phyloP scores from a whole-genome alignment of 2,113 vertebrate genomes.

The Irena cyanogastra region DNA sequence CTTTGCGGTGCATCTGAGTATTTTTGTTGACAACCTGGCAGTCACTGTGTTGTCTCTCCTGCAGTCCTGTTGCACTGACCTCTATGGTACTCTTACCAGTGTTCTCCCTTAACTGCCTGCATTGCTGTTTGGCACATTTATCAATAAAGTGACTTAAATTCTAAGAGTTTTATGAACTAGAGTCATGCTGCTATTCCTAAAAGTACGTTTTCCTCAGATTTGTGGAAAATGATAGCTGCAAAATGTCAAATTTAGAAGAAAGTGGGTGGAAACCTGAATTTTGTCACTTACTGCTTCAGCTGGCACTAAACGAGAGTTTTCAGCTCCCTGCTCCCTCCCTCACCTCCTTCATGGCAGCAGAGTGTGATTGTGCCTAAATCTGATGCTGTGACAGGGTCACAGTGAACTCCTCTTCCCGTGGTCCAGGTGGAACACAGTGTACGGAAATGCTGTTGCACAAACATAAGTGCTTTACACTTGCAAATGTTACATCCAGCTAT shows the following conservation, averaged over 20 bases:
- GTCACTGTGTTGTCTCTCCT: neutral
- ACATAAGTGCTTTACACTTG: neutral
- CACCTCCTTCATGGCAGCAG: slow-evolving; percentile 20
- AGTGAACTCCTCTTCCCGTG: neutral
- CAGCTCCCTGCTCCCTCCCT: slow-evolving; percentile 14
- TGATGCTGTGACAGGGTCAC: neutral
- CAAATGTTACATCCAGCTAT: neutral
- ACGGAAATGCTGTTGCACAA: slow-evolving; percentile 38
- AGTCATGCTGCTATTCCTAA: neutral
- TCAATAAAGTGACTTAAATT: neutral
- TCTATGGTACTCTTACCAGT: accelerated
- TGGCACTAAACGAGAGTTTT: neutral
- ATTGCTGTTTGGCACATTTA: neutral
- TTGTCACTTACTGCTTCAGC: slow-evolving; percentile 43
- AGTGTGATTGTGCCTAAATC: slow-evolving; percentile 50
- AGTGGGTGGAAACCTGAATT: slow-evolving; percentile 52
- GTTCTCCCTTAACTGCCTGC: neutral
- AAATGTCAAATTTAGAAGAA: slow-evolving; percentile 57
- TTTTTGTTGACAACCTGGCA: neutral
- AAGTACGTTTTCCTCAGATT: neutral
- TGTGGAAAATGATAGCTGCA: slow-evolving; percentile 22
- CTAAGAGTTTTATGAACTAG: neutral
- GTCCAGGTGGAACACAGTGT: slow-evolving; percentile 40
- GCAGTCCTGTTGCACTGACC: neutral
- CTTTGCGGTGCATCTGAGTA: neutral